Evolutionary conservation across 2,888 invertebrate species (phyloP).

Genomic region (Stenotaenia linearis): DNA sequence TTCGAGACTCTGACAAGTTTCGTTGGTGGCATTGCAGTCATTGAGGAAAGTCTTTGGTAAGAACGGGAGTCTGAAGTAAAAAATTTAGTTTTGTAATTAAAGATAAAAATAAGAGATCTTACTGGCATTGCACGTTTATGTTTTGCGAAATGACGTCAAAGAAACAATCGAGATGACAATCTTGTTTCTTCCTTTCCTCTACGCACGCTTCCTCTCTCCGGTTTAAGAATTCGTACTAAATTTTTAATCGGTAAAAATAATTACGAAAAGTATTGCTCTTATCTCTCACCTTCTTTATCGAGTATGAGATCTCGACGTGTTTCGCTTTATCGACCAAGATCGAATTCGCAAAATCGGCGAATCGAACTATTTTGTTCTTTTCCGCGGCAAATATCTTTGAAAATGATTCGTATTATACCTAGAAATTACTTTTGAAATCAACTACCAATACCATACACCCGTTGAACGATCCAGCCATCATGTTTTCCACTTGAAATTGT

Average conservation of each 20-base stretch:
- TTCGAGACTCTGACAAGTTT: background rate
- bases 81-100: background rate
- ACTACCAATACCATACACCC: background rate
- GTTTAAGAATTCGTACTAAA: background rate
- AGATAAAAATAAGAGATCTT: background rate
- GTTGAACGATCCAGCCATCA: background rate
- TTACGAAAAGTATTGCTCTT: too few species aligned
- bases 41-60: background rate
- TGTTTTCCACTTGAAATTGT: background rate
- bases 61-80: background rate
- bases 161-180: background rate
- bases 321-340: background rate
- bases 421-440: background rate
- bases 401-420: background rate
- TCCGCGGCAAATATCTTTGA: background rate
- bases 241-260: background rate
- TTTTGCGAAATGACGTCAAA: too few species aligned
- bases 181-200: background rate
- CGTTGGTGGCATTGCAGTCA: background rate
- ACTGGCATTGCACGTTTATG: background rate
- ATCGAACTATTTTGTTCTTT: background rate
- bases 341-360: background rate
- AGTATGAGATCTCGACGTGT: background rate
- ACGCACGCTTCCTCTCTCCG: background rate
- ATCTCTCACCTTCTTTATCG: background rate